phyloP scores from a whole-genome alignment of 2,888 invertebrate species.

The Drosophila quinaria region DNA sequence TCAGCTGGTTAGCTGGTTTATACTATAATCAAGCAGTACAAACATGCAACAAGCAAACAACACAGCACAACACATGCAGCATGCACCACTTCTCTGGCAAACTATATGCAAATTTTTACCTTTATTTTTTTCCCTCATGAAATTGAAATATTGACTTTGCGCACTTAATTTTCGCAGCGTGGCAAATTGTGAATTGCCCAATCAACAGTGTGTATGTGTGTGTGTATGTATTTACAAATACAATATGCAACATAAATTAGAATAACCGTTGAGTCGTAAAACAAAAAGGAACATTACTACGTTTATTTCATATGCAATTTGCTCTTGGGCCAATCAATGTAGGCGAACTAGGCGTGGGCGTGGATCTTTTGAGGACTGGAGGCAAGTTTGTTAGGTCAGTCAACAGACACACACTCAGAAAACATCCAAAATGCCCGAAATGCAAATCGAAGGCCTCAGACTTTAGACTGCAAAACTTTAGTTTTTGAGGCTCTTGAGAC shows the following conservation, averaged over 20 bases:
- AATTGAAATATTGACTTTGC: constrained; percentile 81
- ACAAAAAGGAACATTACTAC: constrained; percentile 35
- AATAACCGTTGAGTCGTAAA: constrained; percentile 59
- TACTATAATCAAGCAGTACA: constrained; percentile 46
- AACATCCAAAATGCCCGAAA: constrained; percentile 19
- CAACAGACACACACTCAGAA: neutral
- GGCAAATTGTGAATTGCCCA: constrained; percentile 77
- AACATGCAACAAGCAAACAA: constrained; percentile 36
- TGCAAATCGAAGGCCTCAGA: constrained; percentile 52
- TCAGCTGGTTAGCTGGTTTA: constrained; percentile 55
- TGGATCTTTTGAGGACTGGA: constrained; percentile 53
- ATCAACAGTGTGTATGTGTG: constrained; percentile 51
- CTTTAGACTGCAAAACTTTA: constrained; percentile 13
- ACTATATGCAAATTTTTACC: constrained; percentile 65
- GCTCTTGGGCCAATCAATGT: neutral
- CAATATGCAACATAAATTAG: constrained; percentile 77
- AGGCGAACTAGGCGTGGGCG: constrained; percentile 38
- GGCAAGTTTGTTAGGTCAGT: constrained; percentile 52
- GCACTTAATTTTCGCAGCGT: constrained; percentile 75
- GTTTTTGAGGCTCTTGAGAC: constrained; percentile 33
- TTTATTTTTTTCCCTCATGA: constrained; percentile 27
- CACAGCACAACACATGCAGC: constrained; percentile 43
- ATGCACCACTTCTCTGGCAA: constrained; percentile 38
- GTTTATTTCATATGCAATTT: constrained; percentile 13
- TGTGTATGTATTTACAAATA: constrained; percentile 17